phyloP scores from a whole-genome alignment of 2,888 invertebrate species.

The Tachystola acroxantha region DNA sequence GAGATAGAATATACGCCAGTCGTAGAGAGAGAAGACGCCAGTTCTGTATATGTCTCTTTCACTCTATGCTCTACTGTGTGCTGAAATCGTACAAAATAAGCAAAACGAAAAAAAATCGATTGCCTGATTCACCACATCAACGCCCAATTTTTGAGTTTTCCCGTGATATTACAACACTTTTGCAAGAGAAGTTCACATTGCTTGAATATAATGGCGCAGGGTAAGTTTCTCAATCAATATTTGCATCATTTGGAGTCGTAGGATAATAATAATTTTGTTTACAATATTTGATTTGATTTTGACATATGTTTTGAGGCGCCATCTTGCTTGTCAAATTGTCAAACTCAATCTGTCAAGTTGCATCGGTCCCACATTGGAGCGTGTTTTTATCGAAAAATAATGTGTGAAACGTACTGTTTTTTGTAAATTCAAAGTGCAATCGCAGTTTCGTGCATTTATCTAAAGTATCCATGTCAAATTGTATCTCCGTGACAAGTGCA shows the following conservation, averaged over 20 bases:
- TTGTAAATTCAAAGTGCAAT: background rate
- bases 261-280: slow-evolving; percentile 23
- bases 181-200: slow-evolving; percentile 13
- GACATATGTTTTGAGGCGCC: slow-evolving; percentile 63
- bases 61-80: no score
- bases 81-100: no score
- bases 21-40: no score
- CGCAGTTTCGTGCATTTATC: background rate
- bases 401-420: background rate
- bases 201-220: slow-evolving; percentile 47
- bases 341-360: background rate
- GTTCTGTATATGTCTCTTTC: no score
- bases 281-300: slow-evolving; percentile 46
- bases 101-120: slow-evolving; percentile 25
- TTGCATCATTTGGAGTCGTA: background rate
- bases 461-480: background rate
- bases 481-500: slow-evolving; percentile 7
- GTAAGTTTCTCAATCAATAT: slow-evolving; percentile 35
- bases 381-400: background rate
- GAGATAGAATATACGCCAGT: no score
- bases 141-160: slow-evolving; percentile 28
- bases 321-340: slow-evolving; percentile 48
- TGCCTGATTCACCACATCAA: slow-evolving; percentile 32
- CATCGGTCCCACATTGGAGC: background rate
- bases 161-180: slow-evolving; percentile 12